Evolutionary conservation across 2,113 vertebrate species (phyloP).

Genomic region (Pseudorectes ferrugineus): DNA sequence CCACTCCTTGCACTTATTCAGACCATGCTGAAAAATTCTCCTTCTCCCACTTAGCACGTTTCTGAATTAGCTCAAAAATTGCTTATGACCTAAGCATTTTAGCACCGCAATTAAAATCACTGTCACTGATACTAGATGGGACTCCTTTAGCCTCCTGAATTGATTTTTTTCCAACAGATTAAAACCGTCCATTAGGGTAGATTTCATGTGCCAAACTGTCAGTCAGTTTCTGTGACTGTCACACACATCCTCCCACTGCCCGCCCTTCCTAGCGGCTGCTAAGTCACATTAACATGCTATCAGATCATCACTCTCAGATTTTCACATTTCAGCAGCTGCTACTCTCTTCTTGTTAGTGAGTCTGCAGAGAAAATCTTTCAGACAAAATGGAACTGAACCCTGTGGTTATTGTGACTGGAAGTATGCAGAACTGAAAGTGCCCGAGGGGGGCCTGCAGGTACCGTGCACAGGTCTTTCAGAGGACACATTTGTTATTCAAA

Average conservation of each 20-base stretch:
- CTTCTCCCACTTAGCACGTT: neutral
- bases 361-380: conserved; percentile 39
- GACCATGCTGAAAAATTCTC: neutral
- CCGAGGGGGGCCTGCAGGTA: neutral
- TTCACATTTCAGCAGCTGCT: conserved; percentile 38
- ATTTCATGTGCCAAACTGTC: conserved; percentile 11
- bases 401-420: conserved; percentile 22
- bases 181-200: neutral
- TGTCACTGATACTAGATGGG: neutral
- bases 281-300: conserved; percentile 31
- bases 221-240: neutral
- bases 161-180: conserved; percentile 11
- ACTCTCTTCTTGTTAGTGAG: conserved; percentile 20
- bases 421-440: neutral
- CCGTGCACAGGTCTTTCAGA: neutral
- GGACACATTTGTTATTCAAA: conserved; percentile 12
- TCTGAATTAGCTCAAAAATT: neutral
- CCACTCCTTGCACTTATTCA: neutral
- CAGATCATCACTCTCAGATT: conserved; percentile 23
- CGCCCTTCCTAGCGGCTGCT: neutral
- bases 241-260: neutral
- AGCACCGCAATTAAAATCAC: neutral
- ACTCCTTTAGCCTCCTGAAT: neutral
- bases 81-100: neutral
- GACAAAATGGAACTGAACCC: neutral